phyloP scores from a whole-genome alignment of 2,113 vertebrate genomes.

The Percopsis transmontana region DNA sequence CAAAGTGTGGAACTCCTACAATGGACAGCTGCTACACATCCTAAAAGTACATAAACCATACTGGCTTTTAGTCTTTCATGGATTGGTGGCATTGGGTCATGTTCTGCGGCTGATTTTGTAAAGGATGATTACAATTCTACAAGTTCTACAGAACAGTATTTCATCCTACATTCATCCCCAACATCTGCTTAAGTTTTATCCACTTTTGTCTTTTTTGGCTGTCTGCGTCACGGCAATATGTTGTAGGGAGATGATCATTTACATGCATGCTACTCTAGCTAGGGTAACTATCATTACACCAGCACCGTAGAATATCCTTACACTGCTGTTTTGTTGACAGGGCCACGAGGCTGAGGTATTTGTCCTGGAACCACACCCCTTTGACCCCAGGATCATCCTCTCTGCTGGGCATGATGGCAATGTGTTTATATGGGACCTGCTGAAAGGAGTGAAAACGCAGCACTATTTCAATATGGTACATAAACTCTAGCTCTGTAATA shows the following conservation, averaged over 20 bases:
- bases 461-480: conserved; percentile 96
- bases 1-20: conserved; percentile 96
- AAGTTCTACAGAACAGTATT: no score
- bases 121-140: not conserved
- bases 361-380: conserved; percentile 96
- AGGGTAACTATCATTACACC: not conserved
- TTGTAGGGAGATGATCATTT: no score
- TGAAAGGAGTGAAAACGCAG: conserved; percentile 86
- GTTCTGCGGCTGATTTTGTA: not conserved
- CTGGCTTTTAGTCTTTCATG: not conserved
- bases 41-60: conserved; percentile 79
- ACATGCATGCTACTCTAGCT: no score
- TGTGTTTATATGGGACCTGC: conserved; percentile 95
- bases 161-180: not conserved
- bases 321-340: conserved; percentile 64
- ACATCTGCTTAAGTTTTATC: no score
- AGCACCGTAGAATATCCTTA: not conserved
- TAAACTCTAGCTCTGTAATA: not conserved
- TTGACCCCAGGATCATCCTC: conserved; percentile 93
- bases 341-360: conserved; percentile 97
- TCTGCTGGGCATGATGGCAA: conserved; percentile 97
- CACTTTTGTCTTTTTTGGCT: no score
- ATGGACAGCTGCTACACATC: conserved; percentile 92
- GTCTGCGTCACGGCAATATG: no score
- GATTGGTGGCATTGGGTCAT: not conserved